Evolutionary conservation across 2,888 invertebrate species (phyloP), one percentile per base, ranked within the genome.

Genomic region (Meta bourneti): DNA sequence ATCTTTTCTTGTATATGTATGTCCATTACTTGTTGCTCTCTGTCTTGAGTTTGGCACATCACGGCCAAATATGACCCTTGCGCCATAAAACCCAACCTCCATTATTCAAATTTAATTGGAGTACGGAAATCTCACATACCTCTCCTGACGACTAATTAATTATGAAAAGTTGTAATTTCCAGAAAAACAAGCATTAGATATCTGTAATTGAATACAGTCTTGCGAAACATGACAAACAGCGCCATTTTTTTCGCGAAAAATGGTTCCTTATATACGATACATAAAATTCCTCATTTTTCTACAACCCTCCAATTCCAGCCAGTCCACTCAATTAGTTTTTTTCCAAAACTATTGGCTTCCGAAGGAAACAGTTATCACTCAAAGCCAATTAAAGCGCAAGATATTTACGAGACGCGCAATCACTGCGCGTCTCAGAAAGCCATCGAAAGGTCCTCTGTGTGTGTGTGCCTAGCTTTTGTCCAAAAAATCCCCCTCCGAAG

Each of bases 341-440:
- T 16, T 61, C 61, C 61, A 5, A 61, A 16, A 11, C 61, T 16
- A 61, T 61, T 11, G 61, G 16, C 13, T 16, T 16, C 8, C 16
- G 61, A 61, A 61, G 61, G 74, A 74, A 19, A 74, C 19, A 34
- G 74, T 74, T n/a, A 34, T 74, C 74, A 74, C 74, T 74, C 74
- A 74, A 34, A 34, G 19, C 74, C 74, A 74, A 74, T 74, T 74
- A 74, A 74, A 19, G 11, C 74, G 9, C 61, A 11, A 11, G 13
- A 61, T 61, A 61, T 61, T 61, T 61, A 61, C 16, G 61, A 16
- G 61, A 61, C 61, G 16, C 13, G 16, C 11, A 61, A 34, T 34
- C 34, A 0, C 61, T 6, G 61, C 16, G 13, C 61, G 61, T 61
- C 61, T 19, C 49, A 77, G 49, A 70, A n/a, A 70, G 48, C 70